Base-by-base conservation (phyloP, 2,888 invertebrate species). In the Unio pictorum region DNA sequence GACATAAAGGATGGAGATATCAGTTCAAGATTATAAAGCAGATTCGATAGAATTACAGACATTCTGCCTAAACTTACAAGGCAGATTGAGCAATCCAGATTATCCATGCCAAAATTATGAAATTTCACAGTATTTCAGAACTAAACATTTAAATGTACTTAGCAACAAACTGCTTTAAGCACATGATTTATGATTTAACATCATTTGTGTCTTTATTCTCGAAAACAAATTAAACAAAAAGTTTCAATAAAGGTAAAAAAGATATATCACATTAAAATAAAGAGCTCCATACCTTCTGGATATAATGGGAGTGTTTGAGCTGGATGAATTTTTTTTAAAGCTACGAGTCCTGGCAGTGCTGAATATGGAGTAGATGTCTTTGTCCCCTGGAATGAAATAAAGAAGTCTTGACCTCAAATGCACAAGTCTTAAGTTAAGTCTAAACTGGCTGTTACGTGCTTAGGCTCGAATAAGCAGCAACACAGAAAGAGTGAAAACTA, bases 281-380 rank as follows among this genome's bases (percentile, higher is more conserved):
- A 45, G 23, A 26, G 26, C 23, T 45, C 26, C 61, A 67, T 73
- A 73, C 72, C 67, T 76, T 67, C 70, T 71, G 66, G 59, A 58
- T n/a, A 74, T 58, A 34, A 65, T 56, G 17, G 76, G 74, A 23
- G 73, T 73, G 26, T 66, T 73, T 56, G 71, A 69, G n/a, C 69
- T 68, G 67, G 70, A 61, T 63, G 62, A 67, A 63, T 73, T 74
- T 67, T 83, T 77, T 71, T 84, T 84, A 72, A 86, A 87, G 72
- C 86, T 87, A 61, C 82, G 73, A 17, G 87, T 86, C 67, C 84
- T 70, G 7, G 77, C 66, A 8, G 80, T 83, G 61, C 83, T 84
- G 71, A 80, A 84, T 67, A 87, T 84, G 55, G 73, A 68, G 67
- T 81, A 81, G 17, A 81, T 81, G 71, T 80, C 77, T 45, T 68